A percentile compares a stretch with the other conserved stretches of the same genome.
Evolutionary conservation across 1,140 invertebrate species (phyloP).

Genomic region (Cheumatopsyche charites): DNA sequence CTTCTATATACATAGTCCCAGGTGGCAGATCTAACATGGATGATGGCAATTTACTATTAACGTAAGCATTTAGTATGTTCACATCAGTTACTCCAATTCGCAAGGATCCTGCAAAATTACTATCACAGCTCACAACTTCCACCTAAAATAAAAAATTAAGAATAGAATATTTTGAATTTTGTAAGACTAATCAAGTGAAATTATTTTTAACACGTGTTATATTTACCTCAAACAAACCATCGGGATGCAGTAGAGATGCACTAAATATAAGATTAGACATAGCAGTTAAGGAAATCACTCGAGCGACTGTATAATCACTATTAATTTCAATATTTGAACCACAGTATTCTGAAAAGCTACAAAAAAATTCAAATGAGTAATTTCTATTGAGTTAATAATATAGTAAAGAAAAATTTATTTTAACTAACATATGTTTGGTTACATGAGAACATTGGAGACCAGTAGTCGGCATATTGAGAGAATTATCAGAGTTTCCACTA

Average conservation of each 20-base stretch:
- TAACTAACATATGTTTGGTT: constrained; percentile 36
- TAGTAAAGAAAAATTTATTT: not conserved
- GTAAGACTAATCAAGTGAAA: too few relatives aligned
- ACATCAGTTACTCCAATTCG: constrained; percentile 78
- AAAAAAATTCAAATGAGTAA: constrained; percentile 1
- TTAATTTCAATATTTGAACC: constrained; percentile 75
- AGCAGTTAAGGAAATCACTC: constrained; percentile 61
- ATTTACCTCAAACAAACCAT: constrained; percentile 75
- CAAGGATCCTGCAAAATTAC: constrained; percentile 76
- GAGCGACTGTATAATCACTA: constrained; percentile 71
- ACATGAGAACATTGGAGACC: constrained; percentile 39
- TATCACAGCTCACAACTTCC: constrained; percentile 55
- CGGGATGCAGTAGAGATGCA: constrained; percentile 71
- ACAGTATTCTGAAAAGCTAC: constrained; percentile 69
- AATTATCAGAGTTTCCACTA: constrained; percentile 45
- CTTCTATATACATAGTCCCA: constrained; percentile 71
- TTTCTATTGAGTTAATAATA: constrained; percentile 4
- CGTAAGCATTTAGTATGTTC: constrained; percentile 66
- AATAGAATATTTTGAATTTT: not conserved
- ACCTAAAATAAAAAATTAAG: constrained; percentile 49
- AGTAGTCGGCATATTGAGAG: constrained; percentile 41
- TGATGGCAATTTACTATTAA: constrained; percentile 65
- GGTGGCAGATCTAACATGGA: constrained; percentile 64
- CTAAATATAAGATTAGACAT: constrained; percentile 77
- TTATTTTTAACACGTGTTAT: too few relatives aligned